These are phyloP conservation scores for Phrynosoma blainvillii DNA, from an alignment of 2,113 vertebrate species.

Conservation along the genomic window DNA sequence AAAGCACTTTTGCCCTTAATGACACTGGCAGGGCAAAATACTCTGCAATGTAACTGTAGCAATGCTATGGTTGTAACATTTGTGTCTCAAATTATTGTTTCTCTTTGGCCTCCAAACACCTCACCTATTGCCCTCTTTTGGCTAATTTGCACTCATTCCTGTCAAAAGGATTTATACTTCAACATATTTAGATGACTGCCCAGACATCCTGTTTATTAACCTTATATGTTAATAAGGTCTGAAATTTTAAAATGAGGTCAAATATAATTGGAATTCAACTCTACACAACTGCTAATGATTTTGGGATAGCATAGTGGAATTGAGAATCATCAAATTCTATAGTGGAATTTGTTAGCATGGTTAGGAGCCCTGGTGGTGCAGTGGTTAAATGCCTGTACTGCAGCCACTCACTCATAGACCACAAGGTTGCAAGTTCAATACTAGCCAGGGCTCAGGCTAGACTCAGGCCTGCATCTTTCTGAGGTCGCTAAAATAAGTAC, in stretches of 20 bases:
- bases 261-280: background rate
- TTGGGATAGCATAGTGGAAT: background rate
- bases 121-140: background rate
- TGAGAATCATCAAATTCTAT: background rate
- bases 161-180: constrained; percentile 28
- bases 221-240: background rate
- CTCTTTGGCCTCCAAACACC: constrained; percentile 40
- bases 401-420: too few species aligned
- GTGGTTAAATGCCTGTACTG: too few species aligned
- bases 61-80: constrained; percentile 38
- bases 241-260: background rate
- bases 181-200: constrained; percentile 48
- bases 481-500: too few species aligned
- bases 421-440: too few species aligned
- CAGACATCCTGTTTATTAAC: background rate
- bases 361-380: too few species aligned
- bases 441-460: too few species aligned
- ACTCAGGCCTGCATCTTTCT: too few species aligned
- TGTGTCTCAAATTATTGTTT: constrained; percentile 37
- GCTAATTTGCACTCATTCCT: background rate
- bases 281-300: background rate
- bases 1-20: background rate
- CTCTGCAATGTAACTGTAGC: constrained; percentile 11
- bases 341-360: too few species aligned
- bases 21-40: background rate